These are phyloP conservation scores for Darevskia nairensis DNA, from an alignment of 2,797 vertebrate species.

Conservation along the genomic window DNA sequence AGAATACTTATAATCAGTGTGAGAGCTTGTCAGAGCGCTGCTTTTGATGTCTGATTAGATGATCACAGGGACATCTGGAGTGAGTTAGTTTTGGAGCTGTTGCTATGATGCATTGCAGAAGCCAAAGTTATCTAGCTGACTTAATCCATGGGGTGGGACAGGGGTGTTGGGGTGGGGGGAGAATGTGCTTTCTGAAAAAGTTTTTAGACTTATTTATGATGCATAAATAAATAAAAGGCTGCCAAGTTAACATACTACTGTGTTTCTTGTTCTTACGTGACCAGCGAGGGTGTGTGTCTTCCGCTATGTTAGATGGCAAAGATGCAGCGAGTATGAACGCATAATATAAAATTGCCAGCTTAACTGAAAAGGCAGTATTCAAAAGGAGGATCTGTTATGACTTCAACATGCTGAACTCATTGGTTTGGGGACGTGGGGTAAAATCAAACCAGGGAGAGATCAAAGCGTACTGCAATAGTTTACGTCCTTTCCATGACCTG, in stretches of 20 bases:
- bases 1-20: slow-evolving; percentile 72
- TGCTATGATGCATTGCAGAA: slow-evolving; percentile 70
- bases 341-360: slow-evolving; percentile 38
- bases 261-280: slow-evolving; percentile 53
- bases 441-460: slow-evolving; percentile 29
- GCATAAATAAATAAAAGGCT: slow-evolving; percentile 45
- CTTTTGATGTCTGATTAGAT: slow-evolving; percentile 81
- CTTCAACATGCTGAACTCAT: slow-evolving; percentile 43
- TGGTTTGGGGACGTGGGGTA: slow-evolving; percentile 18
- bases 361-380: slow-evolving; percentile 44
- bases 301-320: background rate
- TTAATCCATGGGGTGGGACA: slow-evolving; percentile 55
- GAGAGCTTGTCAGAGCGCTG: slow-evolving; percentile 73
- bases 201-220: slow-evolving; percentile 23
- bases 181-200: slow-evolving; percentile 34
- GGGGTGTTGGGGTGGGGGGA: background rate
- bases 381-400: slow-evolving; percentile 45
- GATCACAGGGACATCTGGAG: slow-evolving; percentile 81
- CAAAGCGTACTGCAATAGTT: slow-evolving; percentile 34
- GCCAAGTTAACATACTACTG: slow-evolving; percentile 61
- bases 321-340: background rate
- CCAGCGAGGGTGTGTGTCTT: slow-evolving; percentile 3
- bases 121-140: slow-evolving; percentile 68
- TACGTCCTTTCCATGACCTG: slow-evolving; percentile 45
- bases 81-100: slow-evolving; percentile 78